These are phyloP conservation scores for Isaurus tuberculatus DNA, from an alignment of 92 coral and sea anemone species.

Conservation along the genomic window DNA sequence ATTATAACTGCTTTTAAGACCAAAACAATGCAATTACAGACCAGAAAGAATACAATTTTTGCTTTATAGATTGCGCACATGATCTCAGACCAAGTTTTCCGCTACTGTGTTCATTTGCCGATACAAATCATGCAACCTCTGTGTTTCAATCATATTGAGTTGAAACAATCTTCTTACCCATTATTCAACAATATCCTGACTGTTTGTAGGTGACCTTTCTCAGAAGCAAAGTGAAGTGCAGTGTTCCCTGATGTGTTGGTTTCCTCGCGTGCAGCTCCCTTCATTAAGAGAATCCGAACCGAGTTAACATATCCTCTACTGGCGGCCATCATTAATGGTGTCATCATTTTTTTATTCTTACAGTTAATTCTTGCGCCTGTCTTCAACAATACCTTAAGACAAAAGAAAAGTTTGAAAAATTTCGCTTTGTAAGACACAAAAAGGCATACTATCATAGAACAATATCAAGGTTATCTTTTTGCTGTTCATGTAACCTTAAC, in stretches of 20 bases:
- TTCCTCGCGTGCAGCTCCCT: slow-evolving; percentile 56
- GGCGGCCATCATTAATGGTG: slow-evolving; percentile 75
- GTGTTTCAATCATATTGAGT: too few relatives aligned
- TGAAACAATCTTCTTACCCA: slow-evolving; percentile 61
- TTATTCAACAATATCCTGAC: slow-evolving; percentile 56
- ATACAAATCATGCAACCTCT: too few relatives aligned
- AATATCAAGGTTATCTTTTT: too few relatives aligned
- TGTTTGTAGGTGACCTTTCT: slow-evolving; percentile 66
- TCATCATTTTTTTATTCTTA: slow-evolving; percentile 57
- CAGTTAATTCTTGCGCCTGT: slow-evolving; percentile 53
- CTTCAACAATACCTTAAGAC: slow-evolving; percentile 44
- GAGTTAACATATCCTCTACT: slow-evolving; percentile 64
- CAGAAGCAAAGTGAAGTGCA: slow-evolving; percentile 79
- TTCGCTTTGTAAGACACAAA: too few relatives aligned
- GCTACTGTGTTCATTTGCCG: too few relatives aligned
- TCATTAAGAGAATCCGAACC: slow-evolving; percentile 56
- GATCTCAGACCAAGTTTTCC: too few relatives aligned
- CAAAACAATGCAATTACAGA: too few relatives aligned
- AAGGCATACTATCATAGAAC: too few relatives aligned
- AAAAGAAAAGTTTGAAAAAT: background rate
- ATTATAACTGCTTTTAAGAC: too few relatives aligned
- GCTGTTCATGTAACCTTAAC: too few relatives aligned
- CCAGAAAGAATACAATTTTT: too few relatives aligned
- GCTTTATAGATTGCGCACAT: too few relatives aligned
- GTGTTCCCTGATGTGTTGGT: slow-evolving; percentile 64